These are phyloP conservation scores for Oligia strigilis DNA, from an alignment of 2,888 invertebrate species.

Conservation along the genomic window DNA sequence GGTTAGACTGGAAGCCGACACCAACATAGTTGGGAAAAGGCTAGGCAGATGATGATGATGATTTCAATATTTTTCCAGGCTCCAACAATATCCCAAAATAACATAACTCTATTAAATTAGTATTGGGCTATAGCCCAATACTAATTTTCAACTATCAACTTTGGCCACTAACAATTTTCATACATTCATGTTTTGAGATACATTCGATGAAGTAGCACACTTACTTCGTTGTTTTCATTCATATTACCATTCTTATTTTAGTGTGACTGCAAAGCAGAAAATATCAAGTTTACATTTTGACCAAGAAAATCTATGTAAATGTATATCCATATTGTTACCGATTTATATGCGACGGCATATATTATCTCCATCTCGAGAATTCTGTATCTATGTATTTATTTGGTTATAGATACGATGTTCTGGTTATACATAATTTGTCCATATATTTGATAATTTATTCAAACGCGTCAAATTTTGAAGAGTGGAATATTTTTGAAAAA, in stretches of 20 bases:
- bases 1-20: too few relatives aligned
- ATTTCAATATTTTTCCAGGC: not conserved
- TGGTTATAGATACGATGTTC: conserved; percentile 59
- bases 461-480: conserved; percentile 36
- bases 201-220: conserved; percentile 6
- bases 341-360: conserved; percentile 78
- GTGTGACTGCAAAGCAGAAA: conserved; percentile 60
- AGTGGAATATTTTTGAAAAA: conserved; percentile 26
- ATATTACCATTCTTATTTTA: conserved; percentile 52
- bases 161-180: not conserved
- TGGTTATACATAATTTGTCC: conserved; percentile 49
- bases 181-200: conserved; percentile 1
- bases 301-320: conserved; percentile 78
- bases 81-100: conserved; percentile 3
- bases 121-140: not conserved
- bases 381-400: conserved; percentile 67
- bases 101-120: not conserved
- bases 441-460: conserved; percentile 44
- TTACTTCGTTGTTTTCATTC: conserved; percentile 31
- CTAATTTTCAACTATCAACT: not conserved
- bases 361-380: conserved; percentile 71
- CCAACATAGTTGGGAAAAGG: too few relatives aligned
- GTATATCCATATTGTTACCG: conserved; percentile 73
- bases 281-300: conserved; percentile 74
- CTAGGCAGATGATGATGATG: too few relatives aligned